Base-by-base conservation (phyloP, 2,797 vertebrate genomes). In the Clarias laeviceps region DNA sequence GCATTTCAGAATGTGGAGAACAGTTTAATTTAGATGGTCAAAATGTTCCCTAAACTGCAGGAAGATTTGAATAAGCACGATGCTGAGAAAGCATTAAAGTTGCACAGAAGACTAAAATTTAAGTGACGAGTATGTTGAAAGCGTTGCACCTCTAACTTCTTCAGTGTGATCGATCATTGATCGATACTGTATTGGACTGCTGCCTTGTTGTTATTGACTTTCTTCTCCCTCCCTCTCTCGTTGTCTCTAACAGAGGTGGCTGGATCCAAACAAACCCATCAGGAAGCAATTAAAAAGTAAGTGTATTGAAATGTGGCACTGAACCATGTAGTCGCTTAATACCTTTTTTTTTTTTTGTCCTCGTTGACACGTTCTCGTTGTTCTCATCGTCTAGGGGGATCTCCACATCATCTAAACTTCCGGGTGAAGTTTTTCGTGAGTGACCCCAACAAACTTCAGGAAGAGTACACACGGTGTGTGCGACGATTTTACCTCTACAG, bases 341-440 rank as follows among this genome's bases (percentile, higher is more conserved):
- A 64, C 18, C 45, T 32, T 45, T 40, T 40, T 37, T 37, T 3
- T 37, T 37, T 37, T 37, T 45, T 59, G 24, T 29, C 11, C 20
- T 18, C 0, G 24, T 29, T 78, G 5, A 56, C 64, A 50, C 34
- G 1, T 57, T 69, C 24, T 1, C 24, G 12, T 3, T 9, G 14
- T 82, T 37, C 40, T 82, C 12, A 22, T 68, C 12, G 91, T 87
- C 5, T 92, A 99, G 98, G 97, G 96, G 97, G 97, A 88, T 99
- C 98, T 82, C 98, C 97, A 84, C 96, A 99, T 92, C 97, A 93
- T 92, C 93, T 99, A 91, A 98, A 97, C 92, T 99, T 99, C 93
- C 96, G 98, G 96, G 98, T 99, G 90, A 99, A 99, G 94, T 99
- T 99, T 94, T 99, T 99, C 95, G 97, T 99, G 92, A 95, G 95